A percentile compares a stretch with the other conserved stretches of the same genome.
Conservation (phyloP, 1,140 invertebrate genomes). For the Tetragnatha versicolor region DNA sequence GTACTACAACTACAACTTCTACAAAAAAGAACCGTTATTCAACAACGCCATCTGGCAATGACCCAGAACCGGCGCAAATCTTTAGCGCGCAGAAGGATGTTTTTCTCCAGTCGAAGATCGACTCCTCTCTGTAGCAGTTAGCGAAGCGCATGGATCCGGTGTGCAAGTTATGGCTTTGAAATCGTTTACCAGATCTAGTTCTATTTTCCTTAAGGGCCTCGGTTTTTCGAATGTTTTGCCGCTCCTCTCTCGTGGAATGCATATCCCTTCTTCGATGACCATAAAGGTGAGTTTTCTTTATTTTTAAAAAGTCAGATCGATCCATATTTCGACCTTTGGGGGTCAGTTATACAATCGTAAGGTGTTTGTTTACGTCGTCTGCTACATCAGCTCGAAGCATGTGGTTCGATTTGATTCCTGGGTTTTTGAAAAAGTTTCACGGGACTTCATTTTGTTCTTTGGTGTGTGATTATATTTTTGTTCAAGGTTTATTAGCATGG, state of each 20-base stretch:
- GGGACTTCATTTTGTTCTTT: no score
- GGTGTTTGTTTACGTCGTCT: constrained; percentile 34
- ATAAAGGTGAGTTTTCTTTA: constrained; percentile 16
- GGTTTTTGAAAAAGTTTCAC: no score
- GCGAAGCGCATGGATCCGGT: constrained; percentile 11
- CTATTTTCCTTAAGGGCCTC: no score
- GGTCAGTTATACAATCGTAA: constrained; percentile 46
- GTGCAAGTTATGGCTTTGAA: constrained; percentile 22
- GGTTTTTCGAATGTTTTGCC: no score
- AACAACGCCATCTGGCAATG: neutral
- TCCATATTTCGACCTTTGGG: constrained; percentile 29
- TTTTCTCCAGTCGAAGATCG: neutral
- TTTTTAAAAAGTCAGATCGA: neutral
- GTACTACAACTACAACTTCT: no score
- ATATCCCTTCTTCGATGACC: neutral
- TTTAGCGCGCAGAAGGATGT: neutral
- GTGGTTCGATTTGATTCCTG: no score
- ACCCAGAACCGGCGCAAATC: neutral
- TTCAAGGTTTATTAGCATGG: no score
- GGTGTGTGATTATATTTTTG: no score
- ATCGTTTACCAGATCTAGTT: neutral
- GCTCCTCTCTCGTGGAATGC: no score
- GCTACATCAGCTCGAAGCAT: neutral
- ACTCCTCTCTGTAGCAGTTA: neutral
- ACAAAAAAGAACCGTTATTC: no score